Evolutionary conservation across 2,113 vertebrate genomes (phyloP), one percentile per base, ranked within the genome.

Genomic region (Conger conger): DNA sequence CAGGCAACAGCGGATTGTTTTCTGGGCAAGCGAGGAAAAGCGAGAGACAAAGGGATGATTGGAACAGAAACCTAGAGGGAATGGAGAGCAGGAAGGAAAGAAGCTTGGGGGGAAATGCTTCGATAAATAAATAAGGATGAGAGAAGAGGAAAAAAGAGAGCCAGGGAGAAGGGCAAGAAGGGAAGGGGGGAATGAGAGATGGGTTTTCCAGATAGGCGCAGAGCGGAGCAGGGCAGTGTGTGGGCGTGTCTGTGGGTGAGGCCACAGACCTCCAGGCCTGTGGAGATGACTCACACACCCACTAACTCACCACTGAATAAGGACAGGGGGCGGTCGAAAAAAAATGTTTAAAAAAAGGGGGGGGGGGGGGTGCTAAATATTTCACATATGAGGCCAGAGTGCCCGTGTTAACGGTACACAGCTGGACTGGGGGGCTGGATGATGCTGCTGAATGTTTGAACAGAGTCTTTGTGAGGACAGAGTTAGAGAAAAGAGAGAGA

Each of bases 381-480:
- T 87, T 91, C 82, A 86, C 81, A 90, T 87, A 82, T 37, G 80
- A 85, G 82, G 87, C 40, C 57, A 60, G 86, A 85, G 81, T 82
- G 50, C 86, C 84, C 83, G 82, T 82, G 79, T 82, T 86, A 81
- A 88, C 86, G 80, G 87, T 82, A 88, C 84, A 89, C 88, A 90
- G 90, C 91, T 89, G 91, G 84, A 89, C 84, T 63, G 80, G 76
- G 76, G 38, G 86, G 38, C 83, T 50, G 68, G 27, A 88, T 90
- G 86, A 89, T 79, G 35, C 87, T 84, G 88, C 84, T 81, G 79
- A 38, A 81, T 38, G 80, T 79, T 17, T 90, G 83, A 91, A 90
- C 87, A 45, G 77, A 89, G 54, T 80, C 87, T 88, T 87, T 91
- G 86, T 88, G 86, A 76, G 50, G 35, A 30, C 17, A 63, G 57